Evolutionary conservation across 1,140 invertebrate genomes (phyloP), one percentile per base, ranked within the genome.

Genomic region (Pseudoatta argentina): DNA sequence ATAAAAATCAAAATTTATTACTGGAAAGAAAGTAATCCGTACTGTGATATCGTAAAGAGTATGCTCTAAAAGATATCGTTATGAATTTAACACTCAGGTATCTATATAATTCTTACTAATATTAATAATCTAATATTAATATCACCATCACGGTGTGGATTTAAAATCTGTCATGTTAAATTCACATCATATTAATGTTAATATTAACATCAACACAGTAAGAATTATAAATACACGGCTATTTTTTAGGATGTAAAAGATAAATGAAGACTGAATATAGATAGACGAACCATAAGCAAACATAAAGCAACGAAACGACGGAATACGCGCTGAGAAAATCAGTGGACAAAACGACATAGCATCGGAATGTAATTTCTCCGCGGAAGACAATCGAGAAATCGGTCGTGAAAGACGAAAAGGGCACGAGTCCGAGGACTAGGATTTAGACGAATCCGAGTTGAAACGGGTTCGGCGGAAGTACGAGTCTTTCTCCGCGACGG

Each of bases 311-410:
- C 63, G 77, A 66, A 53, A 76, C 30, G 24, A 27, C 39, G 24
- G 14, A 61, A 55, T 61, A 48, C 67, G 27, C 85, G 77, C 88
- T 71, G 77, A 66, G 59, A 57, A 63, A 87, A 83, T 72, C 71
- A 75, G 16, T 14, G 39, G 51, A n/a, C 39, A 64, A 66, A 44
- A 91, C 87, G 87, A 88, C 86, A 90, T 73, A 77, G 71, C 86
- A 83, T 85, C 89, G 93, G 93, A 94, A 94, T 94, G 93, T 90
- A 94, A 94, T 94, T 94, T 93, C 93, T 92, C 90, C 86, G 88
- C 86, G 87, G 66, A 91, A 92, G 91, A 94, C 92, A 93, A 93
- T 93, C 90, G 91, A 91, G 85, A 89, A 79, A 93, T 93, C 90
- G 92, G 90, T 88, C 85, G 67, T 71, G 67, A 86, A 85, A 85